Percentiles rank a stretch among this genome's conserved stretches.
Evolutionary conservation across 2,888 invertebrate species (phyloP).

Genomic region (Nezara viridula): DNA sequence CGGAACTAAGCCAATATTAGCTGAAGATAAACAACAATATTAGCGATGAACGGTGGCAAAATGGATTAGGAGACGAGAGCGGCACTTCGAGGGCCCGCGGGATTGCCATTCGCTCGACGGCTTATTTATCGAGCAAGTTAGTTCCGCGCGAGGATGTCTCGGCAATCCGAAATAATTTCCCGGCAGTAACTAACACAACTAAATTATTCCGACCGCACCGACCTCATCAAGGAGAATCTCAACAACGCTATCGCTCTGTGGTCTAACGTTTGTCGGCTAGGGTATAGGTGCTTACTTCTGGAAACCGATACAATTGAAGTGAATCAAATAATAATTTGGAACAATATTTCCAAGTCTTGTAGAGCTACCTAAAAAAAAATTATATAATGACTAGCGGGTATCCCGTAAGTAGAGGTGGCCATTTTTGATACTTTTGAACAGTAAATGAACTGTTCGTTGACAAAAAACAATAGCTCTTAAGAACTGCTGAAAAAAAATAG

Average conservation of each 20-base stretch:
- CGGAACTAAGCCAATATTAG: background rate
- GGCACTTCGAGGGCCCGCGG: background rate
- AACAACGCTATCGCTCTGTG: background rate
- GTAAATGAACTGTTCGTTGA: too few species aligned
- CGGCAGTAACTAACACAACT: constrained; percentile 5
- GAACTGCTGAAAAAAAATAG: too few species aligned
- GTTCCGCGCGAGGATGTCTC: background rate
- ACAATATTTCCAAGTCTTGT: too few species aligned
- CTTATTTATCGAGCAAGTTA: constrained; percentile 23
- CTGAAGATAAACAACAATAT: background rate
- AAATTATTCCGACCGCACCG: constrained; percentile 1
- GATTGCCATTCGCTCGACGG: background rate
- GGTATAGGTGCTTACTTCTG: too few species aligned
- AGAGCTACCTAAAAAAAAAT: too few species aligned
- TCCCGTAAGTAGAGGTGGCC: too few species aligned
- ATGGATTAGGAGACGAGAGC: background rate
- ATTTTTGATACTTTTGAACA: too few species aligned
- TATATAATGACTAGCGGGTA: too few species aligned
- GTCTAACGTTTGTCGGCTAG: too few species aligned
- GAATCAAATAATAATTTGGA: too few species aligned
- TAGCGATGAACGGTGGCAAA: background rate
- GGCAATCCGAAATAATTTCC: constrained; percentile 37
- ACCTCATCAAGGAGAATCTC: background rate
- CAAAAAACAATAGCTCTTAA: too few species aligned
- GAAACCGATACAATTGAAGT: background rate